Conservation (phyloP, 2,888 invertebrate genomes). For the Ditylenchus weischeri region DNA sequence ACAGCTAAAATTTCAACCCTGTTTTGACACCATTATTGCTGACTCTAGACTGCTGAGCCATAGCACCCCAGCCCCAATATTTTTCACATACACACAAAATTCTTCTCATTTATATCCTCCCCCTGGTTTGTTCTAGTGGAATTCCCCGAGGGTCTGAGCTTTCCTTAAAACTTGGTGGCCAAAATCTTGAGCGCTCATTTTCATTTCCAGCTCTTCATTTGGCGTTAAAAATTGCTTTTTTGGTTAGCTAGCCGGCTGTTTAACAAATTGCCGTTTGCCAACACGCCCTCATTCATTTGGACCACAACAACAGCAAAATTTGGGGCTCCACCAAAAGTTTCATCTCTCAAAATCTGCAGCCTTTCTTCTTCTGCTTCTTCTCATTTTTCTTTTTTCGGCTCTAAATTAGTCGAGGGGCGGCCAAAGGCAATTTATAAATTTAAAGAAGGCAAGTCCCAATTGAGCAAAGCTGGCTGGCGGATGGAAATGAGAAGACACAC, state of each 20-base stretch:
- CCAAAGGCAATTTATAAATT: slow-evolving; percentile 11
- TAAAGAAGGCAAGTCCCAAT: not conserved
- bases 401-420: slow-evolving; percentile 6
- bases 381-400: slow-evolving; percentile 1
- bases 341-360: slow-evolving; percentile 11
- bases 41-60: no score
- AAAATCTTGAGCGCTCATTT: not conserved
- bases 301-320: not conserved
- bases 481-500: no score
- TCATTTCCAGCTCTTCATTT: slow-evolving; percentile 11
- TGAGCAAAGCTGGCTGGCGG: no score
- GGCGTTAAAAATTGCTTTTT: slow-evolving; percentile 9
- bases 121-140: no score
- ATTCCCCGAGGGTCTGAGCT: no score
- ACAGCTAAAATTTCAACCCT: no score
- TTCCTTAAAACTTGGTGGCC: no score
- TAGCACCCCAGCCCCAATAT: no score
- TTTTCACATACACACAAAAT: no score
- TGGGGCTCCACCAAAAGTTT: slow-evolving; percentile 3
- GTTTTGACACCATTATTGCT: no score
- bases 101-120: no score
- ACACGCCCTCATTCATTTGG: slow-evolving; percentile 9
- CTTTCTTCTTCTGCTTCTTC: not conserved
- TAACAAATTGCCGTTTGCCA: slow-evolving; percentile 10
- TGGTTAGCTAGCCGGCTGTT: slow-evolving; percentile 6